phyloP scores from a whole-genome alignment of 2,113 vertebrate species.

The Alectura lathami region DNA sequence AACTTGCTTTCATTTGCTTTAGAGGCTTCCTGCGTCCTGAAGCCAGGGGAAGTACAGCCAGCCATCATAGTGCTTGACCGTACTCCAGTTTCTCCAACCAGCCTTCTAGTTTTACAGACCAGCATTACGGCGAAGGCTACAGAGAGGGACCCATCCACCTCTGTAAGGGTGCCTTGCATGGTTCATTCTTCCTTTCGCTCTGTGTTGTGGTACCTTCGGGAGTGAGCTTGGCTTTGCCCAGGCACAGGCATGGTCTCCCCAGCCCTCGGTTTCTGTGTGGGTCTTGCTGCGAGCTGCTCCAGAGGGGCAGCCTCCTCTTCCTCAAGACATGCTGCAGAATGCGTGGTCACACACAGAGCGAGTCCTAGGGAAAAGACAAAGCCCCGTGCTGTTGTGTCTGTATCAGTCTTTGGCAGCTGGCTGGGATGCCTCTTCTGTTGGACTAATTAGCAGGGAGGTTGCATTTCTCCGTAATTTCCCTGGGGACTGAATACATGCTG shows the following conservation, averaged over 20 bases:
- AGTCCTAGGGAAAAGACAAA: neutral
- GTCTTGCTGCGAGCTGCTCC: neutral
- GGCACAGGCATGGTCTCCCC: neutral
- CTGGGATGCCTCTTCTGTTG: neutral
- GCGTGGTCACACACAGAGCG: neutral
- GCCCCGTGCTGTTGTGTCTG: neutral
- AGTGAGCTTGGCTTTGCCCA: neutral
- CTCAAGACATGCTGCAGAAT: neutral
- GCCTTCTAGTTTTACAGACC: neutral
- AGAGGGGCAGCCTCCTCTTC: neutral
- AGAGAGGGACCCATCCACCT: neutral
- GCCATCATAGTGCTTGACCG: neutral
- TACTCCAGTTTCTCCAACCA: neutral
- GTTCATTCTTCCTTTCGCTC: neutral
- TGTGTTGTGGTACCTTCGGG: fast-evolving
- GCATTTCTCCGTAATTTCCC: neutral
- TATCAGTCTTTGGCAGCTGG: neutral
- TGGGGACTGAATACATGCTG: neutral
- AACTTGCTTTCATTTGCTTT: neutral
- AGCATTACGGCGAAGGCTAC: neutral
- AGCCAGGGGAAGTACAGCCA: neutral
- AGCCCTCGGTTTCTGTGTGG: neutral
- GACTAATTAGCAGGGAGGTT: neutral
- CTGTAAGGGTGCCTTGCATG: neutral
- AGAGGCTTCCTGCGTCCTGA: neutral